phyloP scores from a whole-genome alignment of 2,888 invertebrate species.

The Gari tellinella region DNA sequence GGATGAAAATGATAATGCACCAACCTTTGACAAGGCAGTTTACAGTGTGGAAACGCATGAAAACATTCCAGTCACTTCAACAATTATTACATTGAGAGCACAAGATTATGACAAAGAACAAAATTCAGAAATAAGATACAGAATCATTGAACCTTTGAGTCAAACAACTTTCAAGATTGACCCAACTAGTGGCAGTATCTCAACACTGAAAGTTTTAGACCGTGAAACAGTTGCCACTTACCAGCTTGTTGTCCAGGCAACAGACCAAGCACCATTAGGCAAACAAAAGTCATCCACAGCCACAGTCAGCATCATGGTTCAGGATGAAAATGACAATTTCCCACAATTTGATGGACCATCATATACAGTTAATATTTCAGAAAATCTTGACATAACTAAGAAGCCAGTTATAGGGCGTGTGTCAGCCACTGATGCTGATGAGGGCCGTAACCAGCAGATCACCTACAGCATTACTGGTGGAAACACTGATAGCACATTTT shows the following conservation, averaged over 20 bases:
- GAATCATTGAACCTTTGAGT: slow-evolving; percentile 87
- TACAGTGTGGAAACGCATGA: slow-evolving; percentile 96
- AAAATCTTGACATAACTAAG: slow-evolving; percentile 93
- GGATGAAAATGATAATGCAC: slow-evolving; percentile 98
- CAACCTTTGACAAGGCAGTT: slow-evolving; percentile 95
- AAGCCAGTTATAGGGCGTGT: slow-evolving; percentile 93
- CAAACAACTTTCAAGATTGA: slow-evolving; percentile 94
- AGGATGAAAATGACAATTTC: slow-evolving; percentile 98
- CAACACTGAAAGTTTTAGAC: slow-evolving; percentile 92
- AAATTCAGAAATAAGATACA: slow-evolving; percentile 92
- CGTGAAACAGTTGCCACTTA: slow-evolving; percentile 95
- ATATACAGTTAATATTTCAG: slow-evolving; percentile 92
- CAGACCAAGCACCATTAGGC: slow-evolving; percentile 88
- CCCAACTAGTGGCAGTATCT: slow-evolving; percentile 91
- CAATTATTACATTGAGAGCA: slow-evolving; percentile 95
- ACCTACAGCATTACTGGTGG: slow-evolving; percentile 98
- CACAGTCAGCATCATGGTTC: slow-evolving; percentile 95
- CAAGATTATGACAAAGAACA: slow-evolving; percentile 96
- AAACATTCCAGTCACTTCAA: slow-evolving; percentile 94
- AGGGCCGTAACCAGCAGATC: slow-evolving; percentile 95
- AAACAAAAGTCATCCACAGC: slow-evolving; percentile 93
- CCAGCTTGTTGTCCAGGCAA: slow-evolving; percentile 92
- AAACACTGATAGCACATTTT: slow-evolving; percentile 96
- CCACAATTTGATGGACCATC: slow-evolving; percentile 94
- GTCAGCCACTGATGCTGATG: slow-evolving; percentile 95